Evolutionary conservation across 2,797 vertebrate genomes (phyloP).

Genomic region (Gambusia yucatana): DNA sequence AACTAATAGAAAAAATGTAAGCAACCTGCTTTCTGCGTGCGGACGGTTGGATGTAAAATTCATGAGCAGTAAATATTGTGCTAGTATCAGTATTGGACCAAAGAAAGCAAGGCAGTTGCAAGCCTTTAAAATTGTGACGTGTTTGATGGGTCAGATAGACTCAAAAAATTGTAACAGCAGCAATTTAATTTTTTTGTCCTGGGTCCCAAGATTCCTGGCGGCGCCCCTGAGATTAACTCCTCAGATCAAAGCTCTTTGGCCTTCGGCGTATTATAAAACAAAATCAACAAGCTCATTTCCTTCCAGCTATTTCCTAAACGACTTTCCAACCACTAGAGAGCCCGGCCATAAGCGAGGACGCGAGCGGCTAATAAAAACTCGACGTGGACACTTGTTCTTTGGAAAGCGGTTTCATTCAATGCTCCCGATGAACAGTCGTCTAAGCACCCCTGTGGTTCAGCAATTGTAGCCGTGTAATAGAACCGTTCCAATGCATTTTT

Average conservation of each 20-base stretch:
- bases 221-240: neutral
- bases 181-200: neutral
- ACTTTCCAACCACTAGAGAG: slow-evolving; percentile 1
- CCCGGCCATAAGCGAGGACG: neutral
- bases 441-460: slow-evolving; percentile 37
- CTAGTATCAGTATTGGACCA: no score
- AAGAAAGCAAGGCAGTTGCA: no score
- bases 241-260: neutral
- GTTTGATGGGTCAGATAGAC: neutral
- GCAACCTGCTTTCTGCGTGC: no score
- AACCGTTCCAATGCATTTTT: slow-evolving; percentile 50
- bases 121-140: no score
- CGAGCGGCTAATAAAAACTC: slow-evolving; percentile 5
- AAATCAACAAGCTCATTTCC: neutral
- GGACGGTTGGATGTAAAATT: no score
- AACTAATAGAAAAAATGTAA: no score
- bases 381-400: slow-evolving; percentile 27
- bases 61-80: no score
- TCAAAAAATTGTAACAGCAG: no score
- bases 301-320: slow-evolving; percentile 7
- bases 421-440: slow-evolving; percentile 35
- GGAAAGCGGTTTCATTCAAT: slow-evolving; percentile 25
- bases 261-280: neutral
- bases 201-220: no score
- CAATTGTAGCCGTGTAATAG: slow-evolving; percentile 32